Conservation (phyloP, 2,113 vertebrate species). For the Polyodon spathula region DNA sequence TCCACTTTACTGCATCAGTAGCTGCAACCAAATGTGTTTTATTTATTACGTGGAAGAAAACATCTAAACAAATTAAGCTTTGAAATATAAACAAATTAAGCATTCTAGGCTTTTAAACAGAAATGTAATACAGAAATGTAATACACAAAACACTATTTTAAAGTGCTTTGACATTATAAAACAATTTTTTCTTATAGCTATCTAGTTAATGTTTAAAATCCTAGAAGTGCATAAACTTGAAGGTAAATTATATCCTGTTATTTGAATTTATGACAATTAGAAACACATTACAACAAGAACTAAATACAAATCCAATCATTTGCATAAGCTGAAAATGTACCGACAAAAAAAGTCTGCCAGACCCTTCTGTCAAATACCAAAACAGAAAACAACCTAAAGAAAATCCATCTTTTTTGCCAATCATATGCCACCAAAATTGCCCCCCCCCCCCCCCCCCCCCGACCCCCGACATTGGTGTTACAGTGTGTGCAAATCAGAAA, state of each 20-base stretch:
- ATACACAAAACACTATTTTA: too few species aligned
- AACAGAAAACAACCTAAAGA: not conserved
- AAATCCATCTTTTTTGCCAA: slow-evolving; percentile 51
- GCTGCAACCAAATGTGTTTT: slow-evolving; percentile 44
- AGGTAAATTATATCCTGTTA: too few species aligned
- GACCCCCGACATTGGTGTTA: slow-evolving; percentile 66
- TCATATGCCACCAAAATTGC: slow-evolving; percentile 65
- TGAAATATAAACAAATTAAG: too few species aligned
- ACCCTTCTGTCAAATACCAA: not conserved
- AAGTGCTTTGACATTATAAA: too few species aligned
- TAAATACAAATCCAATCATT: not conserved
- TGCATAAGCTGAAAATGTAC: too few species aligned
- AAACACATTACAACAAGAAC: too few species aligned
- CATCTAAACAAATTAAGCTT: too few species aligned
- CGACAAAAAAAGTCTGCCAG: not conserved
- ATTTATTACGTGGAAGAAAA: not conserved
- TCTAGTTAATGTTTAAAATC: too few species aligned
- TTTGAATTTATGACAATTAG: not conserved
- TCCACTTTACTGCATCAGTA: slow-evolving; percentile 72
- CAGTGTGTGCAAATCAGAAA: slow-evolving; percentile 64
- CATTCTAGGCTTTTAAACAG: too few species aligned
- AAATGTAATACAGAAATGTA: too few species aligned
- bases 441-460: slow-evolving; percentile 47
- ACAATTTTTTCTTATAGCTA: too few species aligned
- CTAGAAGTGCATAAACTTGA: too few species aligned